A percentile compares a stretch with the other conserved stretches of the same genome.
Evolutionary conservation across 2,888 invertebrate species (phyloP).

Genomic region (Caenorhabditis imperialis): DNA sequence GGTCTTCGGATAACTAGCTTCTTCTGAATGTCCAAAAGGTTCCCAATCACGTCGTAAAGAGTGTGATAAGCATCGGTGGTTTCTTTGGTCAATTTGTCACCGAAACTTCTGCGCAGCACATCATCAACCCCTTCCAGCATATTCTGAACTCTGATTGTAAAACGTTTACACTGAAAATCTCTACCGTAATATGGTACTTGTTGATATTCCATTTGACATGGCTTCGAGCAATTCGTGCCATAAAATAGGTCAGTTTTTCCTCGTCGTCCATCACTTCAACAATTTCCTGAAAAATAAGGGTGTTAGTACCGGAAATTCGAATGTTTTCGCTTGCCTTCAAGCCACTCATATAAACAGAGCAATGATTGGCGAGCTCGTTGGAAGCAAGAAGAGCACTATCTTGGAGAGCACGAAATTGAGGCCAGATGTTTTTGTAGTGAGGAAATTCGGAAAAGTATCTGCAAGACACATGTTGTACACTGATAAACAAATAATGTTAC

Average conservation of each 20-base stretch:
- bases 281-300: too few relatives aligned
- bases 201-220: conserved; percentile 68
- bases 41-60: conserved; percentile 72
- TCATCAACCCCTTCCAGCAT: conserved; percentile 65
- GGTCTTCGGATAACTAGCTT: conserved; percentile 35
- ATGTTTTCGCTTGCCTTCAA: conserved; percentile 53
- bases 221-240: conserved; percentile 61
- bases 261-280: conserved; percentile 61
- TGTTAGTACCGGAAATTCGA: conserved; percentile 35
- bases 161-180: background rate
- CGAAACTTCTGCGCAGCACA: conserved; percentile 54
- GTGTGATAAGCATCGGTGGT: conserved; percentile 65
- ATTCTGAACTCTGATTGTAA: conserved; percentile 41
- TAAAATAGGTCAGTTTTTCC: conserved; percentile 48
- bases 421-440: conserved; percentile 73
- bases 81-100: conserved; percentile 50
- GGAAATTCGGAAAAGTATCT: conserved; percentile 71
- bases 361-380: conserved; percentile 66
- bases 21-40: conserved; percentile 63
- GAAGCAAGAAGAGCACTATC: conserved; percentile 69
- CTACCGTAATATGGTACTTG: conserved; percentile 68
- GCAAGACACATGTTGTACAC: conserved; percentile 1
- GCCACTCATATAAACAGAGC: conserved; percentile 68
- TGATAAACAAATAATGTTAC: conserved; percentile 1
- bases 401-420: conserved; percentile 67